A percentile compares a stretch with the other conserved stretches of the same genome.
Conservation (phyloP, 2,888 invertebrate species). For the Volucella inanis region DNA sequence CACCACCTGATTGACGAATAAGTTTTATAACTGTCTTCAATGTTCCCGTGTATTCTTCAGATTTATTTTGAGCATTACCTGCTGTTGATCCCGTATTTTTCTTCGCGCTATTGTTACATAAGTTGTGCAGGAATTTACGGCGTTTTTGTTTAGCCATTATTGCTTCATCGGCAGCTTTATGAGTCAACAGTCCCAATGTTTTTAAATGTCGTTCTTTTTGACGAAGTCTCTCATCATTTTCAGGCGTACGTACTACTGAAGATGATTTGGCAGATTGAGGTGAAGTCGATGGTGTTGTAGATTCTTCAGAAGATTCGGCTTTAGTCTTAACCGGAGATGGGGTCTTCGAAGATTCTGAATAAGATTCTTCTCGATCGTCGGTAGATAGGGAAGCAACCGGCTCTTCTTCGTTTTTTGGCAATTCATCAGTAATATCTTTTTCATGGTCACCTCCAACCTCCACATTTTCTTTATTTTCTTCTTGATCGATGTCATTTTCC, state of each 20-base stretch:
- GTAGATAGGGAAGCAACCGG: not conserved
- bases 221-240: constrained; percentile 86
- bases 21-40: constrained; percentile 93
- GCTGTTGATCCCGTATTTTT: constrained; percentile 67
- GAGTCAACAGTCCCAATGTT: constrained; percentile 89
- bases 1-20: constrained; percentile 83
- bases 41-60: constrained; percentile 89
- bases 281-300: constrained; percentile 76
- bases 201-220: constrained; percentile 90
- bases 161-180: constrained; percentile 89
- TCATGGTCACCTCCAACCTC: constrained; percentile 25
- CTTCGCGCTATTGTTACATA: constrained; percentile 66
- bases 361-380: constrained; percentile 69
- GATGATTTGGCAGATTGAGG: constrained; percentile 75
- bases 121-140: constrained; percentile 81
- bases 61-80: constrained; percentile 75
- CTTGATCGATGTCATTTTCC: constrained; percentile 24
- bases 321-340: constrained; percentile 68
- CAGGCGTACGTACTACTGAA: constrained; percentile 48
- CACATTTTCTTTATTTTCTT: constrained; percentile 63
- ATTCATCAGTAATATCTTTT: constrained; percentile 33
- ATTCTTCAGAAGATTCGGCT: constrained; percentile 72
- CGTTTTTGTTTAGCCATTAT: constrained; percentile 85
- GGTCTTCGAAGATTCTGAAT: constrained; percentile 63
- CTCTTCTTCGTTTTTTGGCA: constrained; percentile 37